Conservation (phyloP, 1,140 invertebrate species). For the Varroa destructor region DNA sequence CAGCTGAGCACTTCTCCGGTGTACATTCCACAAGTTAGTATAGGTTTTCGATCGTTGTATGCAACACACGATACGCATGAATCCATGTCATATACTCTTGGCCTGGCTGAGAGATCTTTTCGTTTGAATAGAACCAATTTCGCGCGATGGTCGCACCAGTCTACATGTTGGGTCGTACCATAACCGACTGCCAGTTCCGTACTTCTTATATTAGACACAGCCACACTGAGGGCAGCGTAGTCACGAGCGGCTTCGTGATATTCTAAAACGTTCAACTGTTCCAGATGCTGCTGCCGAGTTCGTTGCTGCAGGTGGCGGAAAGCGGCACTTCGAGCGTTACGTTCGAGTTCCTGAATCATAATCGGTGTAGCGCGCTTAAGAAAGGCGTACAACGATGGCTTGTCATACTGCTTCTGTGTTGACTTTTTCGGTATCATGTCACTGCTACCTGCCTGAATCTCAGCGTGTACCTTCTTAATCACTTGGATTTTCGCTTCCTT, state of each 20-base stretch:
- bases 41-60: constrained; percentile 17
- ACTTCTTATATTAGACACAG: background rate
- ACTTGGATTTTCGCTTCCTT: constrained; percentile 26
- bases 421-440: background rate
- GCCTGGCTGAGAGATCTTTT: background rate
- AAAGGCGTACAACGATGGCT: constrained; percentile 20
- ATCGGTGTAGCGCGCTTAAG: constrained; percentile 14
- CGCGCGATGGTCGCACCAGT: constrained; percentile 19
- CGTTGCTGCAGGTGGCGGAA: constrained; percentile 19
- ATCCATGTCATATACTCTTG: constrained; percentile 17
- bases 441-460: background rate
- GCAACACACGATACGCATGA: constrained; percentile 13
- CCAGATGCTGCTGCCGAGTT: background rate
- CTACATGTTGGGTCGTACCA: background rate
- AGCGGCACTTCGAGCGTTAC: background rate
- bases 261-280: background rate
- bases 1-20: constrained; percentile 21
- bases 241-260: constrained; percentile 2
- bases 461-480: background rate
- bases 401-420: background rate
- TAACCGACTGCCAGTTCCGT: constrained; percentile 11
- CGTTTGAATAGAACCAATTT: background rate
- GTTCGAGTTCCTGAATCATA: constrained; percentile 18
- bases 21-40: constrained; percentile 25
- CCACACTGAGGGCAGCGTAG: constrained; percentile 10